Evolutionary conservation across 2,888 invertebrate species (phyloP).

Genomic region (Spisula solida): DNA sequence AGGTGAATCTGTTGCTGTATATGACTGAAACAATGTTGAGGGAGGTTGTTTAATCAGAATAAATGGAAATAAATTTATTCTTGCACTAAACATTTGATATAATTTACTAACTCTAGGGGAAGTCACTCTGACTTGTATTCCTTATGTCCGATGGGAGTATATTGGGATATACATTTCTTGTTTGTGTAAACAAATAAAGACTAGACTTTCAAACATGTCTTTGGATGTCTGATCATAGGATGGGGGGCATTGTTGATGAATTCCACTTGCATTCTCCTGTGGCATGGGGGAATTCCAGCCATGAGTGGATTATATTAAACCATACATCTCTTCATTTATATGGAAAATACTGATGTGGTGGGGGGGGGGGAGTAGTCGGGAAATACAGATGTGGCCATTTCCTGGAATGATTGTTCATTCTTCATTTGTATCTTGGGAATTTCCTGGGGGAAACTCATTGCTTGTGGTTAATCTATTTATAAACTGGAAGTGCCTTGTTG

Average conservation of each 20-base stretch:
- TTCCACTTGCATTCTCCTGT: neutral
- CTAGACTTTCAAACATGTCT: neutral
- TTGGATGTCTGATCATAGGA: neutral
- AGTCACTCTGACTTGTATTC: neutral
- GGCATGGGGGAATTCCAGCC: neutral
- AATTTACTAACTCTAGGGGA: neutral
- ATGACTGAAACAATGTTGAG: too few species aligned
- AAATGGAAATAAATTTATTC: neutral
- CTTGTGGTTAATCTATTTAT: slow-evolving; percentile 1
- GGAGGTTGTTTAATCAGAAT: too few species aligned
- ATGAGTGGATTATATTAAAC: neutral
- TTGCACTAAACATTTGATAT: slow-evolving; percentile 7
- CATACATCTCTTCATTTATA: neutral
- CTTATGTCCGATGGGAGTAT: neutral
- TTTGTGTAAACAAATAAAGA: neutral
- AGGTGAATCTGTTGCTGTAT: too few species aligned
- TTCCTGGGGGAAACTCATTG: neutral
- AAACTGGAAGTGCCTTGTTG: neutral
- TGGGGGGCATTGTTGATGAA: neutral
- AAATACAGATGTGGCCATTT: neutral
- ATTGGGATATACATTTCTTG: neutral
- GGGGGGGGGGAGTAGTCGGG: neutral
- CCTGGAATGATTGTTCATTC: neutral
- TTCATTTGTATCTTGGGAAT: neutral
- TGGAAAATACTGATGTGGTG: neutral